phyloP scores from a whole-genome alignment of 2,888 invertebrate species.

The Netelia melanura region DNA sequence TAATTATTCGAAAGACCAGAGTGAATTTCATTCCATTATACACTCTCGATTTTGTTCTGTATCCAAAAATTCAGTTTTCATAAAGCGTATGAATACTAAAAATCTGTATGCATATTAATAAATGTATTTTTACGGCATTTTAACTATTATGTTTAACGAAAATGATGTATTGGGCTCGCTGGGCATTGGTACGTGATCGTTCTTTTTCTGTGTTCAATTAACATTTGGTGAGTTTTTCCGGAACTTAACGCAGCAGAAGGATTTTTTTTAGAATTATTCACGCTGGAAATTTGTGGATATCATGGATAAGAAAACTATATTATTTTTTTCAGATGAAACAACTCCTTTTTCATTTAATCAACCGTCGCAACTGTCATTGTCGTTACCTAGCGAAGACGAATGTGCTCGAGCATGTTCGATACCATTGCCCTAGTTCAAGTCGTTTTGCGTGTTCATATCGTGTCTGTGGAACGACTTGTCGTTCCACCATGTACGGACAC shows the following conservation, averaged over 20 bases:
- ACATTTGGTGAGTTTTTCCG: background rate
- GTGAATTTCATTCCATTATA: no score
- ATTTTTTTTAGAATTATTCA: background rate
- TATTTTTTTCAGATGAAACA: constrained; percentile 40
- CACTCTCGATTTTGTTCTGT: no score
- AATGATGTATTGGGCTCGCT: background rate
- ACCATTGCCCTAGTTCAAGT: constrained; percentile 82
- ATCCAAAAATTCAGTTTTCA: background rate
- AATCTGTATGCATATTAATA: constrained; percentile 21
- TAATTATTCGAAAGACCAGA: no score
- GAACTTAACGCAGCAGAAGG: background rate
- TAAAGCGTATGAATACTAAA: background rate
- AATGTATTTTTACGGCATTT: background rate
- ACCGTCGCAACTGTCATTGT: constrained; percentile 79
- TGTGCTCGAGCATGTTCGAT: constrained; percentile 80
- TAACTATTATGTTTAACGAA: background rate
- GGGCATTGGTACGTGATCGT: no score
- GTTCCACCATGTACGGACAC: constrained; percentile 70
- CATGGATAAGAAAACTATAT: constrained; percentile 22
- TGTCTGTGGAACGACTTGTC: constrained; percentile 77
- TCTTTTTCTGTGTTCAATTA: no score
- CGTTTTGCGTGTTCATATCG: constrained; percentile 82
- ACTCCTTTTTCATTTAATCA: constrained; percentile 52
- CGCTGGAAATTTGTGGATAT: background rate
- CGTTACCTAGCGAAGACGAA: constrained; percentile 81